phyloP scores from a whole-genome alignment of 1,140 invertebrate species.

The Limonius californicus region DNA sequence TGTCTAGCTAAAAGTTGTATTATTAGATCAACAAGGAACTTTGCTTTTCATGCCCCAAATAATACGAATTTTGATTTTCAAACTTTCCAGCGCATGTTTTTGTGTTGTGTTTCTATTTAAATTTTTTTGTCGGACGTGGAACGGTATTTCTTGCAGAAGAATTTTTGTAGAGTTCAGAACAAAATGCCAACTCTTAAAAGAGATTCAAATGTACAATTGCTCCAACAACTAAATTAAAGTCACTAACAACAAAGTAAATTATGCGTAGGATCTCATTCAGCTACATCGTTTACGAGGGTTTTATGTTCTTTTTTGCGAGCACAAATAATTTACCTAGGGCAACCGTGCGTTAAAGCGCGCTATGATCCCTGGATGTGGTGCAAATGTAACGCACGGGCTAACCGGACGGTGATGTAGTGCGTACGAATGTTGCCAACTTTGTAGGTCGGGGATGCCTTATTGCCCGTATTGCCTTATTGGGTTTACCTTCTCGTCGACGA shows the following conservation, averaged over 20 bases:
- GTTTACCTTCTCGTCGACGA: neutral
- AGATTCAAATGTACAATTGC: constrained; percentile 14
- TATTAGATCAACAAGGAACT: too few relatives aligned
- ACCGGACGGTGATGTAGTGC: constrained; percentile 30
- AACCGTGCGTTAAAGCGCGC: constrained; percentile 31
- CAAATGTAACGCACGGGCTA: constrained; percentile 31
- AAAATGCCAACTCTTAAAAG: neutral
- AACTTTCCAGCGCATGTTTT: too few relatives aligned
- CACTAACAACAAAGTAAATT: constrained; percentile 26
- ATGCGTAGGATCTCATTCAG: constrained; percentile 30
- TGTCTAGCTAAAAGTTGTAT: too few relatives aligned
- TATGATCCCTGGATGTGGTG: constrained; percentile 29
- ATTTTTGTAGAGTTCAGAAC: neutral
- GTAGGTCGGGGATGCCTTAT: constrained; percentile 14
- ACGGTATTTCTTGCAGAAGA: neutral
- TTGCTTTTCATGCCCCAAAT: too few relatives aligned
- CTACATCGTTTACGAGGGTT: constrained; percentile 31
- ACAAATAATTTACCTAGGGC: constrained; percentile 31
- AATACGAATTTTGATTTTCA: too few relatives aligned
- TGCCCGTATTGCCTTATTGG: neutral
- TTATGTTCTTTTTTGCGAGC: constrained; percentile 27
- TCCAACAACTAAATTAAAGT: constrained; percentile 16
- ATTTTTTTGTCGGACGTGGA: too few relatives aligned
- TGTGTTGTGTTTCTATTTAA: too few relatives aligned
- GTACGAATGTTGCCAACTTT: constrained; percentile 22